Percentiles rank a stretch among this genome's conserved stretches.
These are phyloP conservation scores for Gouania willdenowi DNA, from an alignment of 2,797 vertebrate species.

Conservation along the genomic window DNA sequence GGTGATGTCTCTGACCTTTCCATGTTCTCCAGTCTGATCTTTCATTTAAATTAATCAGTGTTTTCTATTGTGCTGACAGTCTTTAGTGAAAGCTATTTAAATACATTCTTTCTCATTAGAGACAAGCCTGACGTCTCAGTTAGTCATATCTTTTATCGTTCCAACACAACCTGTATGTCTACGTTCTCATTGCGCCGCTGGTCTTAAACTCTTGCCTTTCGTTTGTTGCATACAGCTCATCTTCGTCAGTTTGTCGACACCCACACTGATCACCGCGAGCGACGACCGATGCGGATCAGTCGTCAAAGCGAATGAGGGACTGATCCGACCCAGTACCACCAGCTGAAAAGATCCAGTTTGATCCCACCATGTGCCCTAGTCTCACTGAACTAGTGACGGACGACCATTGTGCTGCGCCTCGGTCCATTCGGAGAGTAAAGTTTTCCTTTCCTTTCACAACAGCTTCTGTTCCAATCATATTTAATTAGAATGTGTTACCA, in stretches of 20 bases:
- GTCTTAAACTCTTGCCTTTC: too few relatives aligned
- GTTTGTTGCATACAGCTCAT: too few relatives aligned
- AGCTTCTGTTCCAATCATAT: background rate
- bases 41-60: constrained; percentile 29
- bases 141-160: constrained; percentile 25
- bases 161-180: constrained; percentile 25
- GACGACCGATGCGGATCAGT: constrained; percentile 19
- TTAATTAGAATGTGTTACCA: constrained; percentile 18
- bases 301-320: constrained; percentile 14
- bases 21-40: constrained; percentile 6
- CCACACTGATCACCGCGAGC: too few relatives aligned
- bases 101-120: constrained; percentile 22
- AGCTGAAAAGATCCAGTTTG: background rate
- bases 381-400: background rate
- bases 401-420: constrained; percentile 10
- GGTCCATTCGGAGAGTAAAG: constrained; percentile 1
- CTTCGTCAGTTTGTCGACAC: too few relatives aligned
- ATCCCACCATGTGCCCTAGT: constrained; percentile 4
- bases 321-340: too few relatives aligned
- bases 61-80: constrained; percentile 23
- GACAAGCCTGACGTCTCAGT: constrained; percentile 34
- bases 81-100: constrained; percentile 24
- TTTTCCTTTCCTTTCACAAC: background rate
- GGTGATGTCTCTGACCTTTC: constrained; percentile 17
- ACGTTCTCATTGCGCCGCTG: background rate